A percentile compares a stretch with the other conserved stretches of the same genome.
phyloP scores from a whole-genome alignment of 2,113 vertebrate species.

The Tupaia chinensis region DNA sequence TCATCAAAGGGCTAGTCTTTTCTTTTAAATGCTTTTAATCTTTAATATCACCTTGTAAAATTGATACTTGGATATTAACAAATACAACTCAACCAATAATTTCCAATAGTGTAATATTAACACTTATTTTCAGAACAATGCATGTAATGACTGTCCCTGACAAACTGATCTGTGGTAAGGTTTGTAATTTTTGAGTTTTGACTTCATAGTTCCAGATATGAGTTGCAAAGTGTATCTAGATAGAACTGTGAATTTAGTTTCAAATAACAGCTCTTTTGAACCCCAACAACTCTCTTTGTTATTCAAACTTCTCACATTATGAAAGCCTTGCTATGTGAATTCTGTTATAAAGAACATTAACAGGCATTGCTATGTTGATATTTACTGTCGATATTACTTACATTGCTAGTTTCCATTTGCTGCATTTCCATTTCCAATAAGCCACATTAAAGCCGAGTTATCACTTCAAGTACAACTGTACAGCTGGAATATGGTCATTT shows the following conservation, averaged over 20 bases:
- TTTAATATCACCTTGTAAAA: background rate
- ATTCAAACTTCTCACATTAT: conserved; percentile 33
- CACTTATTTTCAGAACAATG: conserved; percentile 41
- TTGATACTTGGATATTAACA: background rate
- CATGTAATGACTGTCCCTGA: background rate
- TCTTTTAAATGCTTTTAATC: background rate
- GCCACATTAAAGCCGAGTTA: conserved; percentile 31
- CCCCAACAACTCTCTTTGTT: conserved; percentile 29
- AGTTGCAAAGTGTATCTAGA: conserved; percentile 31
- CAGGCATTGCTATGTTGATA: conserved; percentile 23
- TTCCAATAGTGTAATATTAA: background rate
- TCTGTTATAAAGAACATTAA: conserved; percentile 29
- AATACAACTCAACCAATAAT: conserved; percentile 39
- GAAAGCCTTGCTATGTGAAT: conserved; percentile 50
- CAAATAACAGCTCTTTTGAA: conserved; percentile 43
- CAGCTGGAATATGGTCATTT: background rate
- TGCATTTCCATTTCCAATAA: conserved; percentile 10
- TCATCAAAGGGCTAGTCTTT: background rate
- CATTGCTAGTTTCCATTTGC: background rate
- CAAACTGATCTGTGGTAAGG: background rate
- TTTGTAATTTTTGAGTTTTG: conserved; percentile 8
- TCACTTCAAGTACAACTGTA: background rate
- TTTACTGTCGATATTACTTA: background rate
- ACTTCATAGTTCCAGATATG: background rate
- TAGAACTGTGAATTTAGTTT: conserved; percentile 37